Percentiles rank a stretch among this genome's conserved stretches.
Evolutionary conservation across 2,797 vertebrate species (phyloP).

Genomic region (Hapalemur alaotrensis): DNA sequence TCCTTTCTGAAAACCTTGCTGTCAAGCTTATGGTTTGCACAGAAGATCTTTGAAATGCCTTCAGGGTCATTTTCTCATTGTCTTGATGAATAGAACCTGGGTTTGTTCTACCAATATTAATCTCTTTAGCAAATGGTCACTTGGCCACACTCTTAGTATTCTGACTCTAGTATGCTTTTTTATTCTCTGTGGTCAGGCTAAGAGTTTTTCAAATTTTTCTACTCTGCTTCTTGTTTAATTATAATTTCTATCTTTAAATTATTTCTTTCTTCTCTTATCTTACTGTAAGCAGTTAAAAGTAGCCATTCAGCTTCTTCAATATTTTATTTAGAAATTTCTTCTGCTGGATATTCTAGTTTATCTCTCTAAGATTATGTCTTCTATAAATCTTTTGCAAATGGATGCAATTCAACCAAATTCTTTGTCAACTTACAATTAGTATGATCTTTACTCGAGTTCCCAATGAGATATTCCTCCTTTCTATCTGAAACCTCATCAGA

Average conservation of each 20-base stretch:
- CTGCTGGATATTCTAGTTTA: background rate
- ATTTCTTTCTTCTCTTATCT: background rate
- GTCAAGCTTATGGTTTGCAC: background rate
- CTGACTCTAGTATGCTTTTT: background rate
- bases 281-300: background rate
- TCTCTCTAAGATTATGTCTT: background rate
- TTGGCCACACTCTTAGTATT: background rate
- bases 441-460: background rate
- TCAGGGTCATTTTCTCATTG: background rate
- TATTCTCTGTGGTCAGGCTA: background rate
- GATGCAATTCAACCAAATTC: background rate
- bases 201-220: background rate
- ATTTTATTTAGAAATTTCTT: background rate
- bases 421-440: background rate
- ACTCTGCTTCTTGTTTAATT: background rate
- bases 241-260: background rate
- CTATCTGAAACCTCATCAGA: background rate
- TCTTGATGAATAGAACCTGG: background rate
- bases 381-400: background rate
- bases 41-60: background rate
- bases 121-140: background rate
- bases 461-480: background rate
- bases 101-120: background rate
- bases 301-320: background rate
- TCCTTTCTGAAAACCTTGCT: background rate